phyloP scores from a whole-genome alignment of 2,888 invertebrate species.

The Deladenus siricidicola region DNA sequence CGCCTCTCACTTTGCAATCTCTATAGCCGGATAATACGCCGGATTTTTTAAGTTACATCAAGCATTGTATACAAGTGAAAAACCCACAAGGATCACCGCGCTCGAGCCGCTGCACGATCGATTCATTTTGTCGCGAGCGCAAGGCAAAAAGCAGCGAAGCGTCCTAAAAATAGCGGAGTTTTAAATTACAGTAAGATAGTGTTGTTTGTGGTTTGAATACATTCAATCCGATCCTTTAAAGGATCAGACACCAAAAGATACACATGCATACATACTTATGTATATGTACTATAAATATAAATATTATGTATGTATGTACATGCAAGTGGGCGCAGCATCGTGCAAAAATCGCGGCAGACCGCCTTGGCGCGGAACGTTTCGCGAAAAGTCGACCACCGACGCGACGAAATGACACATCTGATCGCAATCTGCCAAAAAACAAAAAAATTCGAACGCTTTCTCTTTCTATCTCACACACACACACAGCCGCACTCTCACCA shows the following conservation, averaged over 20 bases:
- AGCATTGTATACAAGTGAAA: neutral
- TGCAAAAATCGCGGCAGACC: neutral
- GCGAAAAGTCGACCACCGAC: neutral
- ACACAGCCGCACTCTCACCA: no score
- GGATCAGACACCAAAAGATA: no score
- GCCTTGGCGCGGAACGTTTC: neutral
- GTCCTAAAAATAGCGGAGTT: neutral
- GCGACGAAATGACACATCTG: neutral
- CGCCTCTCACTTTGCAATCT: no score
- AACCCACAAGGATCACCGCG: neutral
- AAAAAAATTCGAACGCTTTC: no score
- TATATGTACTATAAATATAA: no score
- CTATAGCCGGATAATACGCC: no score
- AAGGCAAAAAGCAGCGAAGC: neutral
- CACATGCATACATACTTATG: no score
- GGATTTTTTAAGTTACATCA: neutral
- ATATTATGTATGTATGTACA: no score
- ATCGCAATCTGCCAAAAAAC: neutral
- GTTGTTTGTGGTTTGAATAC: no score
- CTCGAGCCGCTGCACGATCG: neutral
- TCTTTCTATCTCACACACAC: no score
- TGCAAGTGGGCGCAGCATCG: neutral
- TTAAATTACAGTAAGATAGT: neutral
- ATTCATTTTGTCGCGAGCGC: neutral
- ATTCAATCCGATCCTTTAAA: no score